Base-by-base conservation (phyloP, 2,113 vertebrate genomes). In the Sorex fumeus region DNA sequence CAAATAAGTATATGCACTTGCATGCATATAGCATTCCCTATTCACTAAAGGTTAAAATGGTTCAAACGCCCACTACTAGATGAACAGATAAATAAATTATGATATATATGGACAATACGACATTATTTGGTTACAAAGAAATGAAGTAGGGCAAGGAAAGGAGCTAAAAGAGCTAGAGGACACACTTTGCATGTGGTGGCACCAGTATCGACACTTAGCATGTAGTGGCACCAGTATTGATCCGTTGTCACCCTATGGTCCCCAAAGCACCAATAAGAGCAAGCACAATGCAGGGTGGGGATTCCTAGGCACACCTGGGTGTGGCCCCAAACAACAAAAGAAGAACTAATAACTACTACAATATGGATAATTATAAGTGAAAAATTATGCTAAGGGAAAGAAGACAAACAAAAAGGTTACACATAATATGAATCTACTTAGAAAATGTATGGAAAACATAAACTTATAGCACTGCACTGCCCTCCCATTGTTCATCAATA, bases 31-130 rank as follows among this genome's bases (percentile, higher is more conserved):
- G 71, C 64, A 84, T 53, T 53, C n/a, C 70, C 4, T 71, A 45
- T 34, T 91, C 36, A 78, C 3, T 45, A 60, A 77, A 91, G 30
- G 30, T 70, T 78, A 66, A 70, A 77, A 91, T 4, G 76, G 30
- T 18, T 36, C 11, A 57, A 70, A 78, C 78, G 36, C 34, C 82
- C 74, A 84, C 28, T 45, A 84, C 1, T 32, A 32, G 70, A 50
- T 76, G 30, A 53, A 84, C 34, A 16, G 23, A 62, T 30, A 85
- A 75, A 75, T 4, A 72, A 60, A 66, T 18, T 32, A 28, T 76
- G 62, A 36, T 8, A 45, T 69, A 53, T 25, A 57, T 32, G 83
- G 34, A 83, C 60, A 62, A 34, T 34, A 30, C 19, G 27, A 60
- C 70, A 69, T 84, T 67, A 67, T 77, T 60, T 69, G 45, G 45